A percentile compares a stretch with the other conserved stretches of the same genome.
Evolutionary conservation across 2,113 vertebrate species (phyloP).

Genomic region (Hystrix cristata): DNA sequence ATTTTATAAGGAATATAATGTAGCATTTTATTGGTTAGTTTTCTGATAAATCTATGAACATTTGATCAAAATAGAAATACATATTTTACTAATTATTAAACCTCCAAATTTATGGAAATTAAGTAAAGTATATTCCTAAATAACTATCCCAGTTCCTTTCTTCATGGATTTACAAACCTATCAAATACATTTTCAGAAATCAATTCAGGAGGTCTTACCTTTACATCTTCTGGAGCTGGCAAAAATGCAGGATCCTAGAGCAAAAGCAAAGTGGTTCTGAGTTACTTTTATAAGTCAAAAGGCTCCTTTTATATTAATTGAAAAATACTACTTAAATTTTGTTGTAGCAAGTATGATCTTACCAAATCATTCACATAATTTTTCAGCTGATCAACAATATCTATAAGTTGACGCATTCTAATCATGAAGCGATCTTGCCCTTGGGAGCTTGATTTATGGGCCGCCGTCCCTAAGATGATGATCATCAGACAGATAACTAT

Average conservation of each 20-base stretch:
- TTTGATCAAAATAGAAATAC: conserved; percentile 65
- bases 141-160: conserved; percentile 15
- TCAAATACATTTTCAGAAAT: conserved; percentile 66
- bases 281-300: conserved; percentile 74
- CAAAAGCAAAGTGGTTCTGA: conserved; percentile 82
- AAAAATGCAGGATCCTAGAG: conserved; percentile 86
- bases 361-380: conserved; percentile 84
- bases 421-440: conserved; percentile 55
- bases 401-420: conserved; percentile 79
- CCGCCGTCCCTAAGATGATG: conserved; percentile 75
- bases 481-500: conserved; percentile 82
- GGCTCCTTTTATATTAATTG: conserved; percentile 11
- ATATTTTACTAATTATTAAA: conserved; percentile 64
- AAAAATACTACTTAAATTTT: conserved; percentile 25
- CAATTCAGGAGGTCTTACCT: conserved; percentile 86
- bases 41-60: conserved; percentile 51
- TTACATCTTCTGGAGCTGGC: conserved; percentile 84
- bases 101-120: neutral
- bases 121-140: conserved; percentile 41
- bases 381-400: conserved; percentile 75
- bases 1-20: conserved; percentile 38
- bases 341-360: conserved; percentile 67
- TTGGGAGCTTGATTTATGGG: conserved; percentile 63
- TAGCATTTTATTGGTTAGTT: conserved; percentile 22
- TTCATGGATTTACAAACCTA: conserved; percentile 49